Conservation (phyloP, 2,797 vertebrate genomes). For the Sparus aurata region DNA sequence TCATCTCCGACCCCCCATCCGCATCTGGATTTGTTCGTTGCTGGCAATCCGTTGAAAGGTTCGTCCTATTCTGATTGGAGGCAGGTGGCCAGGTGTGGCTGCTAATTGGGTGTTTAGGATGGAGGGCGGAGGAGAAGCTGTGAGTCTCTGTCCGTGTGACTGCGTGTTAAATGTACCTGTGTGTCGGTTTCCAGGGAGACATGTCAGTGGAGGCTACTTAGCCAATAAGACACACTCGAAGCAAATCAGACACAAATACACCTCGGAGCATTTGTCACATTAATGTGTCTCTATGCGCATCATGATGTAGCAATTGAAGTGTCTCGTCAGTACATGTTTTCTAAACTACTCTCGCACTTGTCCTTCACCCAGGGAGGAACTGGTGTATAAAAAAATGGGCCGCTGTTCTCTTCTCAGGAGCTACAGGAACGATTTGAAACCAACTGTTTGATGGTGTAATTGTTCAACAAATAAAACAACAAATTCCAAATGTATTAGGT, state of each 20-base stretch:
- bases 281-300: conserved; percentile 53
- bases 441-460: neutral
- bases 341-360: conserved; percentile 27
- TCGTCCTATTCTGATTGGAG: conserved; percentile 74
- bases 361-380: conserved; percentile 14
- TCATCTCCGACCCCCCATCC: conserved; percentile 58
- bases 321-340: conserved; percentile 46
- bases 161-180: conserved; percentile 28
- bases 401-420: conserved; percentile 1
- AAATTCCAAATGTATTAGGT: neutral
- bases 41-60: conserved; percentile 65
- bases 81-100: conserved; percentile 81
- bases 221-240: conserved; percentile 69
- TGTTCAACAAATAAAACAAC: conserved; percentile 15
- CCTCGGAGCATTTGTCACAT: conserved; percentile 47
- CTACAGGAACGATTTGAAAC: neutral
- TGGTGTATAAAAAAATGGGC: conserved; percentile 16
- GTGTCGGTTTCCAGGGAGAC: conserved; percentile 49
- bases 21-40: conserved; percentile 48
- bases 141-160: conserved; percentile 35
- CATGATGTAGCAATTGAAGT: conserved; percentile 42
- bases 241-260: conserved; percentile 53
- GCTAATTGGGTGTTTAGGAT: conserved; percentile 79
- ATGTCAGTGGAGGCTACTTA: conserved; percentile 50
- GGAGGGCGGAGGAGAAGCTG: conserved; percentile 65